Percentiles rank a stretch among this genome's conserved stretches.
These are phyloP conservation scores for Gallinago nigripennis DNA, from an alignment of 2,797 vertebrate genomes.

Conservation along the genomic window DNA sequence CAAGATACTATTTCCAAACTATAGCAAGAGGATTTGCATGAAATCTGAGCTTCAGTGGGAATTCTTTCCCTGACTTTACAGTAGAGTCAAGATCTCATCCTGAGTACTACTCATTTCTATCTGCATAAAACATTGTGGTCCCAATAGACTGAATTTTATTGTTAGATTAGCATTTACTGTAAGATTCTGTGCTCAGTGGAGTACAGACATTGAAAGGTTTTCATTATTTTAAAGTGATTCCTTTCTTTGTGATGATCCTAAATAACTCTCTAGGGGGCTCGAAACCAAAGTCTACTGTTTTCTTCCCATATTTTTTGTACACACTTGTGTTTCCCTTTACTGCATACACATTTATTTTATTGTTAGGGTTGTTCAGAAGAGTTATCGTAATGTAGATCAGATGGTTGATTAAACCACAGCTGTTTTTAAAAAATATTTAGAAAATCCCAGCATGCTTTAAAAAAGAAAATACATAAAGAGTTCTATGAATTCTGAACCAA, in stretches of 20 bases:
- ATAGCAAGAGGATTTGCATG: neutral
- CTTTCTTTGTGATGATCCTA: constrained; percentile 27
- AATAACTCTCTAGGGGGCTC: neutral
- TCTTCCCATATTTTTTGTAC: neutral
- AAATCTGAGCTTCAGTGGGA: neutral
- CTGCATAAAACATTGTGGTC: neutral
- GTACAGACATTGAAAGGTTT: constrained; percentile 7
- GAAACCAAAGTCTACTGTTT: neutral
- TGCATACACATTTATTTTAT: constrained; percentile 3
- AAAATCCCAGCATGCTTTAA: neutral
- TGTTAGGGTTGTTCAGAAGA: neutral
- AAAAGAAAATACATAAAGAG: neutral
- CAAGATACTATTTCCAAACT: neutral
- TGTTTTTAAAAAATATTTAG: constrained; percentile 26
- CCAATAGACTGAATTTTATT: neutral
- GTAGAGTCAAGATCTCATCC: neutral
- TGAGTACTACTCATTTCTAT: neutral
- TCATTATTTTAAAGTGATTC: constrained; percentile 42
- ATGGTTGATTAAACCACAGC: constrained; percentile 43
- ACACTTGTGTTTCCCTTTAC: neutral
- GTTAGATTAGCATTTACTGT: constrained; percentile 20
- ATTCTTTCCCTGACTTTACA: neutral
- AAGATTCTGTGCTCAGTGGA: neutral
- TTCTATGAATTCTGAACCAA: neutral
- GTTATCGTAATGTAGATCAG: neutral